Evolutionary conservation across 2,113 vertebrate species (phyloP).

Genomic region (Syngnathus typhle): DNA sequence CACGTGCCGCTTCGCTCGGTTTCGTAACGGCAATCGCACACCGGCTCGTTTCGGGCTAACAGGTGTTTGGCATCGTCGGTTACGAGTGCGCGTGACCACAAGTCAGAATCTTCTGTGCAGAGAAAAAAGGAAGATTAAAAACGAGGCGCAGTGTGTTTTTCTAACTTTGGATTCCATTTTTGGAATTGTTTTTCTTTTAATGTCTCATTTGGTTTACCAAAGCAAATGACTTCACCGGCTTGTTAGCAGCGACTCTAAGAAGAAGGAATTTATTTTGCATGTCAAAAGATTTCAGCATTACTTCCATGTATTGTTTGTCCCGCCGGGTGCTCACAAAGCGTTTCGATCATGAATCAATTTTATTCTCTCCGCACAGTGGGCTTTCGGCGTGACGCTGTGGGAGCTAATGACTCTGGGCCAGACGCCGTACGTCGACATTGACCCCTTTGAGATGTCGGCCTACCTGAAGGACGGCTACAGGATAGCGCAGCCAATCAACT

Average conservation of each 20-base stretch:
- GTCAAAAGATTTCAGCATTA: not conserved
- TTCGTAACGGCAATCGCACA: not conserved
- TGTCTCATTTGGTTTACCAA: no score
- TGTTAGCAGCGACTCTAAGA: not conserved
- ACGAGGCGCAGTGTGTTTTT: no score
- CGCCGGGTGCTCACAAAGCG: not conserved
- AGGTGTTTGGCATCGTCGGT: not conserved
- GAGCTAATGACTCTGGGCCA: constrained; percentile 98
- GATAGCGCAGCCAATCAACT: constrained; percentile 99
- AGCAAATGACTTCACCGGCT: not conserved
- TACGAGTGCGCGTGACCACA: not conserved
- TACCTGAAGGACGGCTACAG: constrained; percentile 98
- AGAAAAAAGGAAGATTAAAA: no score
- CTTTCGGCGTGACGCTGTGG: constrained; percentile 94
- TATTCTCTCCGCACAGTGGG: constrained; percentile 76
- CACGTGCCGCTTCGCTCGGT: not conserved
- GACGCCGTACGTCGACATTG: constrained; percentile 95
- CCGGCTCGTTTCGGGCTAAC: not conserved
- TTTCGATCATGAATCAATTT: not conserved
- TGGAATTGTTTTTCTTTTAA: no score
- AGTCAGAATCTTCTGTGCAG: no score
- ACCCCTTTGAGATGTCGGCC: constrained; percentile 98
- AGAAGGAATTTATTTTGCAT: not conserved
- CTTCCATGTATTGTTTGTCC: not conserved
- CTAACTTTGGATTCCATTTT: no score